Conservation (phyloP, 1,140 invertebrate genomes). For the Caerostris darwini region DNA sequence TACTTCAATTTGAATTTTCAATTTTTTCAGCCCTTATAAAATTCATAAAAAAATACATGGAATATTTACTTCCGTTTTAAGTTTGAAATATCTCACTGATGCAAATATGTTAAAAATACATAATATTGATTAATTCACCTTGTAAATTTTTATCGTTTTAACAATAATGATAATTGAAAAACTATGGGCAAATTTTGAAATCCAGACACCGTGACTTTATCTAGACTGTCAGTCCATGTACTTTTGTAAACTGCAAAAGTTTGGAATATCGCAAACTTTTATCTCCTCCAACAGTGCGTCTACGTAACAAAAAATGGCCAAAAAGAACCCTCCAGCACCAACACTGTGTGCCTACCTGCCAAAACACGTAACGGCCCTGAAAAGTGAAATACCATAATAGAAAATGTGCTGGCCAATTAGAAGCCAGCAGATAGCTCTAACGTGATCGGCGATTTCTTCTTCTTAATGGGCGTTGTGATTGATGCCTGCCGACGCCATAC, state of each 20-base stretch:
- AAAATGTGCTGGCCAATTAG: conserved; percentile 70
- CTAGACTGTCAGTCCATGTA: background rate
- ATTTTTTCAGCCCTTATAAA: too few relatives aligned
- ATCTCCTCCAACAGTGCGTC: too few relatives aligned
- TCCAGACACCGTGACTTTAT: background rate
- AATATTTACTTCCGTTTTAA: too few relatives aligned
- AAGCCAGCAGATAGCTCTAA: conserved; percentile 56
- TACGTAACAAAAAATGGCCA: background rate
- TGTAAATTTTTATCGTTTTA: too few relatives aligned
- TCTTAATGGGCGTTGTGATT: conserved; percentile 74
- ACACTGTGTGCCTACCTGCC: conserved; percentile 4
- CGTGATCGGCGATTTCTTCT: conserved; percentile 64
- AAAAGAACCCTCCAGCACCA: background rate
- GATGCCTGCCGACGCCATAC: conserved; percentile 74
- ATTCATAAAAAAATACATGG: too few relatives aligned
- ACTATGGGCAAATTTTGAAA: too few relatives aligned
- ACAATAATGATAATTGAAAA: too few relatives aligned
- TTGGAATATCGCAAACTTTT: background rate
- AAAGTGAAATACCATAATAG: conserved; percentile 69
- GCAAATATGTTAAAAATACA: too few relatives aligned
- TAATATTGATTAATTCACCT: too few relatives aligned
- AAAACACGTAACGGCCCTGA: conserved; percentile 56
- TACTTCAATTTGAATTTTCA: too few relatives aligned
- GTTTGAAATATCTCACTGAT: too few relatives aligned
- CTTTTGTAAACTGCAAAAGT: background rate